Evolutionary conservation across 1,140 invertebrate genomes (phyloP).

Genomic region (Euura saliciscinereae): DNA sequence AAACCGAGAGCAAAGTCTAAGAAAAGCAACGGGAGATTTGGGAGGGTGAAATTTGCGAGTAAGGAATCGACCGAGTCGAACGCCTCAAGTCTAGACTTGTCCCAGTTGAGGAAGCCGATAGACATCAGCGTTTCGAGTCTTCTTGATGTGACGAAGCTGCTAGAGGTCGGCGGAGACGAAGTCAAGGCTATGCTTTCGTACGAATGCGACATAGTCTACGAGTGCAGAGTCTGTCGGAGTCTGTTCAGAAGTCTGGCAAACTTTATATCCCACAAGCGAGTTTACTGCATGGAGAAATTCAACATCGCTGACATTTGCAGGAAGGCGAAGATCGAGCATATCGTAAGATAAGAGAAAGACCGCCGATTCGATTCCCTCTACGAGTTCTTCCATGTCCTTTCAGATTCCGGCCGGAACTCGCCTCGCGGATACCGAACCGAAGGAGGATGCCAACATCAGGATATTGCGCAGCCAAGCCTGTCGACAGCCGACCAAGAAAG

Average conservation of each 20-base stretch:
- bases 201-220: conserved; percentile 85
- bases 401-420: neutral
- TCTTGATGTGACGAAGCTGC: conserved; percentile 57
- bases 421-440: neutral
- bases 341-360: conserved; percentile 53
- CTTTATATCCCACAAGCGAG: conserved; percentile 83
- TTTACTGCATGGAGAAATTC: conserved; percentile 71
- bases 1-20: conserved; percentile 31
- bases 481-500: conserved; percentile 60
- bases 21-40: conserved; percentile 24
- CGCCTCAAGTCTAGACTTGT: conserved; percentile 59
- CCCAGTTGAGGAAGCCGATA: conserved; percentile 68
- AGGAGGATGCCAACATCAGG: conserved; percentile 49
- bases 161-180: conserved; percentile 56
- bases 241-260: conserved; percentile 83
- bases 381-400: neutral
- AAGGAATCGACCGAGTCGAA: conserved; percentile 15
- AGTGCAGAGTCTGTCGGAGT: conserved; percentile 84
- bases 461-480: conserved; percentile 38
- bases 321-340: conserved; percentile 49
- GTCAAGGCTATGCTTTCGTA: conserved; percentile 72
- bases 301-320: conserved; percentile 50
- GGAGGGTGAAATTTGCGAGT: conserved; percentile 18
- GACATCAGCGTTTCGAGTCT: conserved; percentile 66
- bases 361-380: neutral